A percentile compares a stretch with the other conserved stretches of the same genome.
Conservation (phyloP, 2,113 vertebrate species). For the Anguilla rostrata region DNA sequence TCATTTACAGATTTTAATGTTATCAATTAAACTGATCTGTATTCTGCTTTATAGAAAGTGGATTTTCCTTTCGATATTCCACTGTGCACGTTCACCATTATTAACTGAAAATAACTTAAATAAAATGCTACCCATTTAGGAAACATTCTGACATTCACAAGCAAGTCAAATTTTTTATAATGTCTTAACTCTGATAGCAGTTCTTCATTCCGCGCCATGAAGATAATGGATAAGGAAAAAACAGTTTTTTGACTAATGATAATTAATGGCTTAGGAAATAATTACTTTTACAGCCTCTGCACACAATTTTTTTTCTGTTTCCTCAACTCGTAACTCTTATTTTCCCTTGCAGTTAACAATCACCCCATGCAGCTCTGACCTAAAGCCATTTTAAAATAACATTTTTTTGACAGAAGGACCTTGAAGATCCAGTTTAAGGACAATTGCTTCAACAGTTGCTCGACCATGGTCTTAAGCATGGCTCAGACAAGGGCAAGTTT, state of each 20-base stretch:
- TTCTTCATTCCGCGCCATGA: background rate
- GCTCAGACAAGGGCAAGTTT: too few species aligned
- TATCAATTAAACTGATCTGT: background rate
- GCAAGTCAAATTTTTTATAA: background rate
- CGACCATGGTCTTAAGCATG: background rate
- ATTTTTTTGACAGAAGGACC: background rate
- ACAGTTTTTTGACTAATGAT: background rate
- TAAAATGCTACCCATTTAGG: background rate
- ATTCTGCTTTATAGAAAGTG: background rate
- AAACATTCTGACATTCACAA: background rate
- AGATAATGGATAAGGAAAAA: background rate
- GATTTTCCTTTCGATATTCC: background rate
- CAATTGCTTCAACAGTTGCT: background rate
- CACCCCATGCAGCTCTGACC: background rate
- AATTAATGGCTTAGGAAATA: background rate
- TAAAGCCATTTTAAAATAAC: background rate
- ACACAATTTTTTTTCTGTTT: background rate
- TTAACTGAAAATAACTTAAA: background rate
- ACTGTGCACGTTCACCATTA: background rate
- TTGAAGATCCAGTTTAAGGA: background rate
- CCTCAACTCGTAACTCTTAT: background rate
- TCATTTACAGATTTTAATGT: conserved; percentile 8
- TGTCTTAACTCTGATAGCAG: background rate
- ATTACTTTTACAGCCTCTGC: conserved; percentile 4
- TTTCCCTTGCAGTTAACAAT: background rate